A percentile compares a stretch with the other conserved stretches of the same genome.
Evolutionary conservation across 37 sponge, comb jelly and placozoan species (phyloP).

Genomic region (Geodia barretti): DNA sequence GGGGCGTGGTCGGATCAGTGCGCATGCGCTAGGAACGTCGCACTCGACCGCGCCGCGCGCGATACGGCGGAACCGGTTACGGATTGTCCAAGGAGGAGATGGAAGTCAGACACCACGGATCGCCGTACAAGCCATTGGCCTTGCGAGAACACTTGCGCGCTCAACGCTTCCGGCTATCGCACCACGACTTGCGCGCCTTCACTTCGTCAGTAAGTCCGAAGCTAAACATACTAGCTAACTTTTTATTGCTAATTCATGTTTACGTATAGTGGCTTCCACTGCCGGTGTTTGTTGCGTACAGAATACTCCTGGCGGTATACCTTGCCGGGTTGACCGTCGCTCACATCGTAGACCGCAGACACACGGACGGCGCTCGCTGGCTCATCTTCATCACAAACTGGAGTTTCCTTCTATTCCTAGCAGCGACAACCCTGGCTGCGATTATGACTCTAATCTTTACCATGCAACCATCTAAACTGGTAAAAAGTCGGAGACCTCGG

Average conservation of each 20-base stretch:
- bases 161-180: constrained; percentile 35
- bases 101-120: no score
- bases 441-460: no score
- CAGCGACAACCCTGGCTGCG: no score
- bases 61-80: no score
- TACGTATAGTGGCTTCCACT: constrained; percentile 51
- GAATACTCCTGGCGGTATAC: constrained; percentile 33
- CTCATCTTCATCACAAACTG: constrained; percentile 52
- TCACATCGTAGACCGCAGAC: neutral
- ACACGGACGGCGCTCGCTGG: constrained; percentile 12
- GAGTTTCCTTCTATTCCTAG: constrained; percentile 14
- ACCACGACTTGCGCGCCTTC: constrained; percentile 69
- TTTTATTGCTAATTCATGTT: neutral
- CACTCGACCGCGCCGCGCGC: no score
- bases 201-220: constrained; percentile 54
- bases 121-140: no score
- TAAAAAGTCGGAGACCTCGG: no score
- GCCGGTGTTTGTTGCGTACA: constrained; percentile 45
- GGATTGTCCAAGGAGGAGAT: no score
- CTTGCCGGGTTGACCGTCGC: constrained; percentile 30
- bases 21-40: no score
- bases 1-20: no score
- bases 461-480: no score
- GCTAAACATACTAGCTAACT: neutral
- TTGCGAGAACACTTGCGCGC: constrained; percentile 53